Conservation (phyloP, 2,888 invertebrate species). For the Sympetrum striolatum region DNA sequence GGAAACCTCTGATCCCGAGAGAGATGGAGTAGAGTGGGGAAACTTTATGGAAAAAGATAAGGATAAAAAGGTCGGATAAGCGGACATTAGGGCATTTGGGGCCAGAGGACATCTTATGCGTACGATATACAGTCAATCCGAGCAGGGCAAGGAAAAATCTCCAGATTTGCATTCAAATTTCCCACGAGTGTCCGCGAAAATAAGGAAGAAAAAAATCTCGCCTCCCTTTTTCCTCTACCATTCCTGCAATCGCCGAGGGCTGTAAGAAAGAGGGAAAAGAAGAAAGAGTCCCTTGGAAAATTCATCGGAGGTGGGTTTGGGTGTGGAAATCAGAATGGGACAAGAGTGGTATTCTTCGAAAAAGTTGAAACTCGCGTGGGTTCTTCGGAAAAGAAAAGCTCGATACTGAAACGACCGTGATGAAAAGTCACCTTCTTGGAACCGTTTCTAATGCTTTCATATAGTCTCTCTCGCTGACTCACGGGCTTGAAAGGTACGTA, state of each 20-base stretch:
- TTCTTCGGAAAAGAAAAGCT: neutral
- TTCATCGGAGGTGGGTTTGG: neutral
- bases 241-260: neutral
- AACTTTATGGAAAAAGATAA: neutral
- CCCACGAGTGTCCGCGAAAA: constrained; percentile 19
- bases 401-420: neutral
- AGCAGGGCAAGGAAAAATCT: neutral
- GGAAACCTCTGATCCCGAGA: too few species aligned
- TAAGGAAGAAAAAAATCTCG: neutral
- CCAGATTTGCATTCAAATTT: constrained; percentile 38
- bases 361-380: neutral
- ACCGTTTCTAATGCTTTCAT: neutral
- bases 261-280: neutral
- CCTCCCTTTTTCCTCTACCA: neutral
- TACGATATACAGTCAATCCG: neutral
- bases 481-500: too few species aligned
- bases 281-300: neutral
- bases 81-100: neutral
- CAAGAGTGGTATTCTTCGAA: neutral
- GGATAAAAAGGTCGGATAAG: neutral
- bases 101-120: neutral
- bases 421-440: neutral
- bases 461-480: too few species aligned
- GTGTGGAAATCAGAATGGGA: neutral
- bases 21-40: too few species aligned